Evolutionary conservation across 1,140 invertebrate genomes (phyloP), one percentile per base, ranked within the genome.

Genomic region (Dinoponera quadriceps): DNA sequence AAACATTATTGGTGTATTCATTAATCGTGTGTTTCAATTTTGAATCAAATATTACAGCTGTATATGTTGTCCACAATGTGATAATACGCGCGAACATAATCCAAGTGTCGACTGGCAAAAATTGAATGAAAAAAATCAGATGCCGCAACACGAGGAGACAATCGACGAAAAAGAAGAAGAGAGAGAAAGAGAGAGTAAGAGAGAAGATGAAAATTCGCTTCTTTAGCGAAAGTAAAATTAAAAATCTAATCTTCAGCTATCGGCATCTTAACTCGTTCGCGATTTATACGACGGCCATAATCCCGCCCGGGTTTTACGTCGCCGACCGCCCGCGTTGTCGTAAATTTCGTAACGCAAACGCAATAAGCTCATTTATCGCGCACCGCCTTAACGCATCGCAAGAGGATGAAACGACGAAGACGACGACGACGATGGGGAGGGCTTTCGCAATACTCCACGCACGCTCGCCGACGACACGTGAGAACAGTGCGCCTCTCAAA

Each of bases 301-400:
- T 59, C 25, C 14, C 27, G 29, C 33, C 38, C 4, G 14, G 22
- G 16, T 77, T 80, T 59, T 27, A 80, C 44, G 25, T 44, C 75
- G n/a, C 1, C 7, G 25, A 57, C n/a, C 25, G 25, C 2, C 13
- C 51, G 33, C 4, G 22, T 20, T 51, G 65, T 80, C 51, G 65
- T 80, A 71, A 80, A 80, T 80, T 80, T 69, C 65, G 25, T 29
- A 80, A 77, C 59, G 44, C 59, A 27, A 77, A 25, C 33, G 75
- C 75, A 78, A 80, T 59, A 71, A 44, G 65, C 65, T 80, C 75
- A 71, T 57, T 80, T 80, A 80, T 48, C 51, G 63, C 65, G 18
- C 11, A 68, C 74, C 13, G 33, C 65, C 57, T 77, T 65, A 65
- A 27, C 44, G 44, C 73, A 77, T 65, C 51, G 75, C 65, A 65